phyloP scores from a whole-genome alignment of 2,797 vertebrate species.

The Mormyrus hasselquistii region DNA sequence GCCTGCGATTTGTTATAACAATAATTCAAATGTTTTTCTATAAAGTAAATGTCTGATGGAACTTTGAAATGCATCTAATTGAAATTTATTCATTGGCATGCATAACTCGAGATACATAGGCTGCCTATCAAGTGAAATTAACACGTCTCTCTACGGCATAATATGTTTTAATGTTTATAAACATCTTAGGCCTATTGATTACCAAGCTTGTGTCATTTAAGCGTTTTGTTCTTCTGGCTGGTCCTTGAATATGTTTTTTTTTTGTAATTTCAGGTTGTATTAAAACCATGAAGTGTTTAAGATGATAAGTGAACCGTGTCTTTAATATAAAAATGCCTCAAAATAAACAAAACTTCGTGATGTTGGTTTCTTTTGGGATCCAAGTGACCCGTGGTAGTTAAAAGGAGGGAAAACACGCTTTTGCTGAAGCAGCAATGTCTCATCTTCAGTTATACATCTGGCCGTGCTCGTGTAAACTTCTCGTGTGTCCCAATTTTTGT shows the following conservation, averaged over 20 bases:
- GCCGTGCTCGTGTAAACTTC: neutral
- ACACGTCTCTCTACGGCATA: neutral
- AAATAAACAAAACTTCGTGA: neutral
- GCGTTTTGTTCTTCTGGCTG: neutral
- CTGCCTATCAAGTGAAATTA: neutral
- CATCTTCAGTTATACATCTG: neutral
- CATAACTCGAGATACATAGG: neutral
- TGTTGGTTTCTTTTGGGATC: neutral
- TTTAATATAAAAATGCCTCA: constrained; percentile 5
- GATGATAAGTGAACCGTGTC: neutral
- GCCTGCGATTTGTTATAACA: neutral
- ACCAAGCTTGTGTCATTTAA: neutral
- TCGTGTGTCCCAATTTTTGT: constrained; percentile 5
- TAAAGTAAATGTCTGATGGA: neutral
- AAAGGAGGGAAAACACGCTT: neutral
- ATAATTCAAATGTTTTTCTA: constrained; percentile 2
- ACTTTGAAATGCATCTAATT: neutral
- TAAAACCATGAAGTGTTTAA: constrained; percentile 7
- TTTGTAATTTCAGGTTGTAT: neutral
- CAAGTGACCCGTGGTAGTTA: neutral
- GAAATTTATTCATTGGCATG: neutral
- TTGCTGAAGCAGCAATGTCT: neutral
- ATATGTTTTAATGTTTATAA: neutral
- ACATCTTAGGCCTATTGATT: neutral
- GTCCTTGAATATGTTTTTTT: neutral